Base-by-base conservation (phyloP, 1,140 invertebrate species). In the Ceratitis capitata region DNA sequence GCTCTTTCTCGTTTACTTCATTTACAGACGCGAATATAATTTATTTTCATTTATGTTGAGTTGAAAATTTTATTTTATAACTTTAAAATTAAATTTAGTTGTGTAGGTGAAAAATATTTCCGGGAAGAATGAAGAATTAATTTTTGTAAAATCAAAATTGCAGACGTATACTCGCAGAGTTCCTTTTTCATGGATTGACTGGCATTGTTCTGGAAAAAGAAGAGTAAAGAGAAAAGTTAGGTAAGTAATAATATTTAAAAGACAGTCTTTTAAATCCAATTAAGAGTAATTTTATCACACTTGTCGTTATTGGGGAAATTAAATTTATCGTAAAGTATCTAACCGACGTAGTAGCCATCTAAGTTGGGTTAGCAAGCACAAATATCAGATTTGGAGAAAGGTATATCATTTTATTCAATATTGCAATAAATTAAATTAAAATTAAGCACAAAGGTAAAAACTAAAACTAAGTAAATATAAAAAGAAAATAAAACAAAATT, bases 201-300 rank as follows among this genome's bases (percentile, higher is more conserved):
- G 69, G 39, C 39, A 45, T 14, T 42, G 19, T 78, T 42, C 69
- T 78, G 69, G 14, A 78, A 78, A 78, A 19, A 78, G 39, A 47
- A 45, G 29, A 74, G 9, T 12, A 35, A 23, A 64, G 32, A 23
- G 10, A 9, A 26, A 26, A 61, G 4, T 82, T 39, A 83, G 29
- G 53, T 85, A 86, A 82, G 82, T 86, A 88, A 69, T 87, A 87
- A 61, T 61, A 61, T 61, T 61, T 61, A 12, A n/a, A 47, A 47
- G 45, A 47, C 12, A 47, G 12, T 47, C 12, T 47, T n/a, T n/a
- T n/a, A n/a, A n/a, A n/a, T n/a, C n/a, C n/a, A n/a, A n/a, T n/a
- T n/a, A n/a, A n/a, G n/a, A n/a, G n/a, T n/a, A n/a, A n/a, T n/a
- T n/a, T n/a, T n/a, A n/a, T n/a, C n/a, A n/a, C n/a, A n/a, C n/a